These are phyloP conservation scores for Potamilus streckersoni DNA, from an alignment of 1,140 invertebrate species.

Conservation along the genomic window DNA sequence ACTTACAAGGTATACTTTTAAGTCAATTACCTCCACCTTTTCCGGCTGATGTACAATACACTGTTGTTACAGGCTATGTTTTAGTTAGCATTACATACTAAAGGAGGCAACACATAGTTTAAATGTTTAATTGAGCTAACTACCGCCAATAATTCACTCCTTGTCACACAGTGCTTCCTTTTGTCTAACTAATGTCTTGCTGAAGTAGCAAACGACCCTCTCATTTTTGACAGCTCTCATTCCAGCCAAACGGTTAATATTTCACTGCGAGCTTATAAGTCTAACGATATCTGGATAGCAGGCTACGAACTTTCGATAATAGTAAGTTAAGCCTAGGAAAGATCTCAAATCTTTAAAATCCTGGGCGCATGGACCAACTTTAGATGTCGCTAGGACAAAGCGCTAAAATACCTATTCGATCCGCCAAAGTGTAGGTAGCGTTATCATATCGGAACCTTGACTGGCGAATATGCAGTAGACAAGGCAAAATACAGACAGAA, in stretches of 20 bases:
- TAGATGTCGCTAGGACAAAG: no score
- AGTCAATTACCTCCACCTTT: no score
- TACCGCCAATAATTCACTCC: conserved; percentile 37
- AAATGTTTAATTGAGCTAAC: conserved; percentile 37
- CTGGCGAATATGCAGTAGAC: no score
- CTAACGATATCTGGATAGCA: conserved; percentile 24
- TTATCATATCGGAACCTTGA: no score
- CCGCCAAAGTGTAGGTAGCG: no score
- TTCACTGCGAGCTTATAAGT: conserved; percentile 24
- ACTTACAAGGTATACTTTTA: no score
- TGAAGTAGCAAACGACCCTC: conserved; percentile 25
- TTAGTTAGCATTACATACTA: no score
- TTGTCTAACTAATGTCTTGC: conserved; percentile 17
- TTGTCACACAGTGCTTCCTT: conserved; percentile 34
- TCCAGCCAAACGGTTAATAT: neutral
- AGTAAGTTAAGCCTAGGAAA: conserved; percentile 12
- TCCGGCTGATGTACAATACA: no score
- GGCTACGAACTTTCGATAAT: conserved; percentile 16
- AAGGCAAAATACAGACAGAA: no score
- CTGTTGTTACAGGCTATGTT: no score
- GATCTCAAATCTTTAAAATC: conserved; percentile 3
- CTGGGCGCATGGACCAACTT: conserved; percentile 18
- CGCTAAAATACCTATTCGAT: no score
- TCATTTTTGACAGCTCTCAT: neutral
- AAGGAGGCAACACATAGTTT: neutral